Evolutionary conservation across 2,113 vertebrate genomes (phyloP), one percentile per base, ranked within the genome.

Genomic region (Myiozetetes cayanensis): DNA sequence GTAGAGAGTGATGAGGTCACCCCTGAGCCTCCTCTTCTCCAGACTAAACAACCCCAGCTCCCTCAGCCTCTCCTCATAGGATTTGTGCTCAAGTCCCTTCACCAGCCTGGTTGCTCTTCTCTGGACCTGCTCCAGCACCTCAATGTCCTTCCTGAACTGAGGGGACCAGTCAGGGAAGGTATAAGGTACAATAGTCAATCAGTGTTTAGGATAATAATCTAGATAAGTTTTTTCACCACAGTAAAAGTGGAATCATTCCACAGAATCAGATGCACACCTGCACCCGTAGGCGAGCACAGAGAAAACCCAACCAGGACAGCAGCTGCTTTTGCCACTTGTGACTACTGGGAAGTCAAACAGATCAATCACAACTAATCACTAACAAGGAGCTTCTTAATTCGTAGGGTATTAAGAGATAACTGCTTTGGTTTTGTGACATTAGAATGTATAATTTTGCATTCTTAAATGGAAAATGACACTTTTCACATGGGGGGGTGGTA

Each of bases 211-310:
- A 71, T 4, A 76, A 24, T 25, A 27, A 62, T 24, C 33, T 21
- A 55, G 39, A 14, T 41, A 76, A 56, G 10, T 16, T 39, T 30
- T n/a, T 31, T 49, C 55, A 65, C 19, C 52, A 67, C 7, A 46
- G 18, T 1, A 35, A 33, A 76, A 71, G 27, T 7, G 10, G 24
- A 81, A 66, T 28, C 31, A 20, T 41, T 12, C 23, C 55, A 23
- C 30, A 30, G 39, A 43, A 63, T 15, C 16, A 46, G 14, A 15
- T 33, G 46, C 3, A 1, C 25, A 24, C 13, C 10, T 49, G 10
- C 35, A 87, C 21, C 17, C 30, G 13, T 1, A 9, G 0, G 0
- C 4, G 3, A 4, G 3, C 1, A 7, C 47, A 14, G 23, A 41
- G 33, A 35, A 44, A 49, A 81, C n/a, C 49, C 30, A 20, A 12